Conservation (phyloP, 2,797 vertebrate genomes). For the Petrocephalus schoutedeni region DNA sequence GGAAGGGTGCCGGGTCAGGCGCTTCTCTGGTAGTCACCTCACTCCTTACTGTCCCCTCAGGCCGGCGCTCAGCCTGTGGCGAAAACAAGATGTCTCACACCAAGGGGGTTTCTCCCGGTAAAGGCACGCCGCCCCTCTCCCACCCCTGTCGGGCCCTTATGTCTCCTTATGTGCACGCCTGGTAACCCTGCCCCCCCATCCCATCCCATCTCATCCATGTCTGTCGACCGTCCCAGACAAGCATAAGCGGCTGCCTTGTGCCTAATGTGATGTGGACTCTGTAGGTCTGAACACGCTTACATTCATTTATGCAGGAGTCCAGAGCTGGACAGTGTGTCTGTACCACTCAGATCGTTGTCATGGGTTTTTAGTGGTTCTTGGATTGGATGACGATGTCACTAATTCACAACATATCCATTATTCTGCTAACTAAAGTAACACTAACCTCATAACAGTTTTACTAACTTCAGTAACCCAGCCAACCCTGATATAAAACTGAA, state of each 20-base stretch:
- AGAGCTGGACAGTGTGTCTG: not conserved
- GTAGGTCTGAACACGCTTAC: not conserved
- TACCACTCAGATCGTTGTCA: not conserved
- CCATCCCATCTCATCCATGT: not conserved
- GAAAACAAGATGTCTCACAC: conserved; percentile 67
- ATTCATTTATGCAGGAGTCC: not conserved
- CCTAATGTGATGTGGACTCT: not conserved
- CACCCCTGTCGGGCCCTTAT: not conserved
- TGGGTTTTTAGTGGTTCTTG: not conserved
- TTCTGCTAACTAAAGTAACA: not conserved
- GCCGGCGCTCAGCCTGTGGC: conserved; percentile 65
- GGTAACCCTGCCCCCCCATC: not conserved
- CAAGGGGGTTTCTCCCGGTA: conserved; percentile 69
- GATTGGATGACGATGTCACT: not conserved
- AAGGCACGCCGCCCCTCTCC: conserved; percentile 40
- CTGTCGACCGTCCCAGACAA: not conserved
- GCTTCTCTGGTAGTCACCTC: conserved; percentile 28
- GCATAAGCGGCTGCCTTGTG: not conserved
- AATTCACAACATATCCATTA: not conserved
- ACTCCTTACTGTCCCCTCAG: conserved; percentile 49
- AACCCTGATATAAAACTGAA: not conserved
- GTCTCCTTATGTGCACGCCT: not conserved
- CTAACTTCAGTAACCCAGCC: not conserved
- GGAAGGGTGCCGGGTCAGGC: not conserved
- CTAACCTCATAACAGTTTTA: conserved; percentile 8